A percentile compares a stretch with the other conserved stretches of the same genome.
Conservation (phyloP, 1,140 invertebrate genomes). For the Melitaea cinxia region DNA sequence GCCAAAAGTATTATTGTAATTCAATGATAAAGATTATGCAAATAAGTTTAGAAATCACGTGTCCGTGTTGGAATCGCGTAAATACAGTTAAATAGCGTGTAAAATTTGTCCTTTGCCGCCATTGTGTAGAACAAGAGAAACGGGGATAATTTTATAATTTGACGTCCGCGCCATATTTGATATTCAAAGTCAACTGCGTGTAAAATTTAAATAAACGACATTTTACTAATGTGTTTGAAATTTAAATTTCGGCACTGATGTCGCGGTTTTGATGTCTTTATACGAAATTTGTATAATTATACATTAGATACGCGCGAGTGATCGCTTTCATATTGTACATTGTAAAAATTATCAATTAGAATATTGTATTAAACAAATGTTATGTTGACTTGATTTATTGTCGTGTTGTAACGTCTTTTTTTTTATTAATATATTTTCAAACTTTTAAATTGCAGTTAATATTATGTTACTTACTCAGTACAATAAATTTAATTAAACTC, state of each 20-base stretch:
- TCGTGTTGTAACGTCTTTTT: conserved; percentile 10
- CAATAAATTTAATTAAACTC: too few relatives aligned
- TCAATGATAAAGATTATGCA: conserved; percentile 64
- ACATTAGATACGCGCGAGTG: conserved; percentile 59
- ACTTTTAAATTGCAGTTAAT: too few relatives aligned
- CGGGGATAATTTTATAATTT: conserved; percentile 61
- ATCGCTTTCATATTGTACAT: conserved; percentile 63
- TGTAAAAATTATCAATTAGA: conserved; percentile 50
- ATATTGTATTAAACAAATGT: conserved; percentile 31
- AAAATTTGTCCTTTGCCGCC: conserved; percentile 51
- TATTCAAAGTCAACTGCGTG: conserved; percentile 75
- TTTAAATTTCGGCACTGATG: conserved; percentile 63
- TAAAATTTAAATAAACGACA: conserved; percentile 77
- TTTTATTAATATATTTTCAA: too few relatives aligned
- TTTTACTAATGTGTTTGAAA: conserved; percentile 59
- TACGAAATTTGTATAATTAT: conserved; percentile 67
- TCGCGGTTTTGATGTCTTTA: conserved; percentile 75
- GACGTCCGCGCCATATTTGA: conserved; percentile 49
- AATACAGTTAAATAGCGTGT: conserved; percentile 75
- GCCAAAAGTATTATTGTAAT: conserved; percentile 30
- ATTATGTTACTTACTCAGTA: too few relatives aligned
- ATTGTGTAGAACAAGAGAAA: conserved; percentile 58
- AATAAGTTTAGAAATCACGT: conserved; percentile 63
- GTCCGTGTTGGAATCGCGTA: conserved; percentile 59
- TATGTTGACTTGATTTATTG: conserved; percentile 48